Base-by-base conservation (phyloP, 2,888 invertebrate species). In the Cynaeus angustus region DNA sequence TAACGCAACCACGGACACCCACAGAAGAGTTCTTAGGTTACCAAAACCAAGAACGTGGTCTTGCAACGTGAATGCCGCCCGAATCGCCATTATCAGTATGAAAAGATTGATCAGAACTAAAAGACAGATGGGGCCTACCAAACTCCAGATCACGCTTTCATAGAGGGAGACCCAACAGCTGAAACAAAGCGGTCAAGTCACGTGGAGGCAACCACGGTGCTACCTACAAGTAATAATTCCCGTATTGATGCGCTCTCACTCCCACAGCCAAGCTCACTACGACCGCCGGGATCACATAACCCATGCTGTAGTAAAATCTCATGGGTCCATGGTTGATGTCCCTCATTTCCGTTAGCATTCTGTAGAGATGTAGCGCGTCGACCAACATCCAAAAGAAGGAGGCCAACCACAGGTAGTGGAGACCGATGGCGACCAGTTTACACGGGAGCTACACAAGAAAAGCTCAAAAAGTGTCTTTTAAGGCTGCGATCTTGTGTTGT, bases 121-220 rank as follows among this genome's bases (percentile, higher is more conserved):
- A 68, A 91, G 88, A 30, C 91, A 93, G 28, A 97, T 92, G 4
- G 98, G 98, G 1, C 96, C 95, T 75, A 98, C 95, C 79, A 98
- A 89, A 87, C 97, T 95, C 98, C 98, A 98, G 46, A 98, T 94
- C 14, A 97, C 95, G 14, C 94, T 92, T 83, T 97, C 97, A 83
- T 96, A 95, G 43, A 97, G 91, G 6, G 95, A 95, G 71, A 98
- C 88, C 98, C 98, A 98, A 85, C 98, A 98, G 84, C 97, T 97
- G 85, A 41, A 12, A n/a, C 1, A 41, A 6, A 41, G 3, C 1
- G 1, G 41, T 7, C 3, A 41, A 41, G 7, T 1, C 21, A 52
- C 46, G 38, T 28, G 30, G n/a, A 37, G 37, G 2, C 2, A 37
- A 0, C 2, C 2, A 0, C 1, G 1, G 7, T n/a, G 21, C 2